Evolutionary conservation across 2,888 invertebrate genomes (phyloP).

Genomic region (Agelastica alni): DNA sequence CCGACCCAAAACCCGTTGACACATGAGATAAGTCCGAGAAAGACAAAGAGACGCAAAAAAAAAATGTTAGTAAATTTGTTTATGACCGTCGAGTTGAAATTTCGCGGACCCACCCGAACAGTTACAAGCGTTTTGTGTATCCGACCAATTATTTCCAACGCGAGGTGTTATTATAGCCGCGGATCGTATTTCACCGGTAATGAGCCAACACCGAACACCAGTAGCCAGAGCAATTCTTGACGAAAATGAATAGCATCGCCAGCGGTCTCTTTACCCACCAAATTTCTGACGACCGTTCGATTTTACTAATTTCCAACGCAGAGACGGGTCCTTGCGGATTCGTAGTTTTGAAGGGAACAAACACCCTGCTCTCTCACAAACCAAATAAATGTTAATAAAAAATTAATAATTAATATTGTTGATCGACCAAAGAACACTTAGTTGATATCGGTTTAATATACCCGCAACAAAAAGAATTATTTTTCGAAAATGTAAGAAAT

Average conservation of each 20-base stretch:
- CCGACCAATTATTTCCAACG: slow-evolving; percentile 55
- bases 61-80: slow-evolving; percentile 19
- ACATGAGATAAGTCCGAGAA: slow-evolving; percentile 5
- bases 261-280: slow-evolving; percentile 16
- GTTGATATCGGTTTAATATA: no score
- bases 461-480: no score
- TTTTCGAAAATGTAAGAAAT: no score
- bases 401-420: no score
- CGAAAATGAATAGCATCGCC: slow-evolving; percentile 46
- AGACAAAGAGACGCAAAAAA: slow-evolving; percentile 7
- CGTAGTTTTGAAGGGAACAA: no score
- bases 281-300: slow-evolving; percentile 9
- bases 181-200: slow-evolving; percentile 54
- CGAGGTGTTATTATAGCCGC: slow-evolving; percentile 53
- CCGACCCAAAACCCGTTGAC: not conserved
- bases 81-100: slow-evolving; percentile 14
- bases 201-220: slow-evolving; percentile 49
- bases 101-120: slow-evolving; percentile 51
- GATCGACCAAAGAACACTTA: no score
- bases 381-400: no score
- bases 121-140: slow-evolving; percentile 54
- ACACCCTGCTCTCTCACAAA: no score
- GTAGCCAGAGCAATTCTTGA: slow-evolving; percentile 47
- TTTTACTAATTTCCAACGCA: not conserved
- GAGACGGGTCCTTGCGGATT: not conserved